phyloP scores from a whole-genome alignment of 2,113 vertebrate genomes.

The Pterophyllum scalare region DNA sequence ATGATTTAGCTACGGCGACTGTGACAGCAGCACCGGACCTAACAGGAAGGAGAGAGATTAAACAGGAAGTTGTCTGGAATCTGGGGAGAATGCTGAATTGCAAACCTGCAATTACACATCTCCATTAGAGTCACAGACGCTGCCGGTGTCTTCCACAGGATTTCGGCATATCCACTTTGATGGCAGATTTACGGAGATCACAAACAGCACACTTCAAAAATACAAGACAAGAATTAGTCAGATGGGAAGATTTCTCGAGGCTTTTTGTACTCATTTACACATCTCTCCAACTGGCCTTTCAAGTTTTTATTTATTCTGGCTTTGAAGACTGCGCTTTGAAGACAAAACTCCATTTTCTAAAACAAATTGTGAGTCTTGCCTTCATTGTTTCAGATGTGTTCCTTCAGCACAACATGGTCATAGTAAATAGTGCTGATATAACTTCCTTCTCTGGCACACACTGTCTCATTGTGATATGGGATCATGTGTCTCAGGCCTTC shows the following conservation, averaged over 20 bases:
- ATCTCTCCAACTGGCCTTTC: background rate
- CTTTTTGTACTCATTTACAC: conserved; percentile 5
- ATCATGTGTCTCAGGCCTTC: conserved; percentile 23
- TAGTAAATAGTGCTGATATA: background rate
- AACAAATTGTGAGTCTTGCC: background rate
- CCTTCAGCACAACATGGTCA: background rate
- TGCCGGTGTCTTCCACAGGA: background rate
- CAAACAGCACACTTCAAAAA: conserved; percentile 17
- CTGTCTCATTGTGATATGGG: background rate
- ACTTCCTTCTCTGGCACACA: background rate
- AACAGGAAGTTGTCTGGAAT: conserved; percentile 75
- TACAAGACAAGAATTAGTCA: background rate
- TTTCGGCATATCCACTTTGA: background rate
- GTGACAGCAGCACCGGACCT: conserved; percentile 36
- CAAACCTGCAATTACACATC: background rate
- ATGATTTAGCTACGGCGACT: conserved; percentile 47
- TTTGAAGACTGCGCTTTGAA: background rate
- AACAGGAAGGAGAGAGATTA: conserved; percentile 71
- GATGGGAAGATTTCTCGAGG: conserved; percentile 19
- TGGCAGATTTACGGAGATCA: conserved; percentile 1
- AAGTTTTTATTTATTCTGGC: background rate
- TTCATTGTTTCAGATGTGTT: background rate
- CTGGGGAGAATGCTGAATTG: conserved; percentile 22
- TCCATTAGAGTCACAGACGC: conserved; percentile 10
- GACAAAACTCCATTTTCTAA: background rate